Evolutionary conservation across 2,113 vertebrate species (phyloP), one percentile per base, ranked within the genome.

Genomic region (Hassar affinis): DNA sequence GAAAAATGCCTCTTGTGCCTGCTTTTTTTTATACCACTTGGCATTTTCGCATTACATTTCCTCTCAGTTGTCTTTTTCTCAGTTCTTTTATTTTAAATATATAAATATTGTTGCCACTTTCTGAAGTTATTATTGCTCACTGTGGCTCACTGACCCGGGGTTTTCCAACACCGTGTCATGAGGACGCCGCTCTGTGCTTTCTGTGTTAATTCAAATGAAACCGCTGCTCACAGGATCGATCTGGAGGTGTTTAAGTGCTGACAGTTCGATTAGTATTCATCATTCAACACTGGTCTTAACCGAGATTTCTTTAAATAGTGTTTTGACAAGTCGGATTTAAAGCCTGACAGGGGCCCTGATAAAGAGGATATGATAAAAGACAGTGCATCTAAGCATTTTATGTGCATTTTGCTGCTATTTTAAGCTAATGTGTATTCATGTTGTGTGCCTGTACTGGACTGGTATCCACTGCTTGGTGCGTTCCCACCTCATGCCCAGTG

Each of bases 191-290:
- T 57, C 78, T 66, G 72, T 20, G 18, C 76, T 38, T 81, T 83
- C 59, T 87, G 82, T 79, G 85, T 83, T 86, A 78, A 77, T 87
- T 83, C 82, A 86, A 92, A 92, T 91, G 87, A 79, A 93, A 92
- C 93, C 88, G 93, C 88, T 84, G 86, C 90, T 90, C 86, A 90
- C 90, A 88, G 87, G 84, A 84, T 84, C 78, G 84, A 87, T 90
- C 92, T 89, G 83, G 86, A 90, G 84, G 84, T 80, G 68, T 85
- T 72, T 35, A 14, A 52, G 61, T 80, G 75, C 66, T 85, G 64
- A 83, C 84, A 89, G 91, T 90, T 93, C 92, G 90, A 91, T 92
- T 92, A 84, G 82, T 93, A 90, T 92, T 93, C 91, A 93, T 80
- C 54, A 78, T 89, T 91, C 91, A 88, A 88, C 88, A 59, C 87